phyloP scores from a whole-genome alignment of 1,140 invertebrate species.

The Proales similis region DNA sequence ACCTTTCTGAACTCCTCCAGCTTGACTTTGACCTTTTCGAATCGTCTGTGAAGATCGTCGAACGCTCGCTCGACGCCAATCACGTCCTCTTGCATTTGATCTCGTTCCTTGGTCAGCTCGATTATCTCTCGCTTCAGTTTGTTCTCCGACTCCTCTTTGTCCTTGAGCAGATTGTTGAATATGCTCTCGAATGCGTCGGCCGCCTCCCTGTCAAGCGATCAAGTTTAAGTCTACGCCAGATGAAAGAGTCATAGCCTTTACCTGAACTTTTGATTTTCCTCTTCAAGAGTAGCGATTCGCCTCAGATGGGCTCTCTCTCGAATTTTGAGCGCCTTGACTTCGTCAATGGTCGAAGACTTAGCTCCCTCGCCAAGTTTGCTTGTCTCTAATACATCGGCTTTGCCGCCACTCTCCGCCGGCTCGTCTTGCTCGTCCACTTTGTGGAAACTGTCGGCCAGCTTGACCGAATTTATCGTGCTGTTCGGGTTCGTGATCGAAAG shows the following conservation, averaged over 20 bases:
- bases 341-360: too few species aligned
- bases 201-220: too few species aligned
- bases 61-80: slow-evolving; percentile 34
- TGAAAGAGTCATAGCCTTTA: too few species aligned
- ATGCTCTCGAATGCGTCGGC: slow-evolving; percentile 30
- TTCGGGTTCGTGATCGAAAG: too few species aligned
- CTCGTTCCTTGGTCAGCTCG: slow-evolving; percentile 36
- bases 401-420: too few species aligned
- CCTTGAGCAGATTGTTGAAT: slow-evolving; percentile 33
- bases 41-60: slow-evolving; percentile 28
- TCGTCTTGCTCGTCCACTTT: too few species aligned
- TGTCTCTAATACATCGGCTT: too few species aligned
- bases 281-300: slow-evolving; percentile 7
- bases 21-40: slow-evolving; percentile 31
- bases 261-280: slow-evolving; percentile 31
- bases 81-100: slow-evolving; percentile 36
- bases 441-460: too few species aligned
- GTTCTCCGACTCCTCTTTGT: slow-evolving; percentile 15
- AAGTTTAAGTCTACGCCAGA: too few species aligned
- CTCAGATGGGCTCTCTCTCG: slow-evolving; percentile 11
- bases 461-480: too few species aligned
- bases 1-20: slow-evolving; percentile 26
- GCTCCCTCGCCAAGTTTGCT: too few species aligned
- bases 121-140: slow-evolving; percentile 18
- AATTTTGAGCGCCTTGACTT: slow-evolving; percentile 16